These are phyloP conservation scores for Hylaeus anthracinus DNA, from an alignment of 1,140 invertebrate species.

Conservation along the genomic window DNA sequence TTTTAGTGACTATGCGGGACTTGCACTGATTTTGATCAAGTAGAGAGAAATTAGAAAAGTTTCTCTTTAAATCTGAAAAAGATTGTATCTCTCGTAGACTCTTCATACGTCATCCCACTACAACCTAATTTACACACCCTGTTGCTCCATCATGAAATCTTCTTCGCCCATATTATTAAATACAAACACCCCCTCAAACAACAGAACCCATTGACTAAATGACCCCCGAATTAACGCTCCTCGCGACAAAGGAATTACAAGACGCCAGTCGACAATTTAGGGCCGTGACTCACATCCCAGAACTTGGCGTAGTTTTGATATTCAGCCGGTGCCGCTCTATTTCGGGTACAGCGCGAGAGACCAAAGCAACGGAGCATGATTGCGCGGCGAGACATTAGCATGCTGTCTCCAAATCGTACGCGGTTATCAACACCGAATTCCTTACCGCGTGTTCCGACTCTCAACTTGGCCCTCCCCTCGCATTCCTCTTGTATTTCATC, in stretches of 20 bases:
- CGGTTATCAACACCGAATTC: conserved; percentile 73
- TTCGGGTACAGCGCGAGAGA: conserved; percentile 38
- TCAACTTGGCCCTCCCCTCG: conserved; percentile 58
- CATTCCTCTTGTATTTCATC: conserved; percentile 23
- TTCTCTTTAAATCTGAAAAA: too few species aligned
- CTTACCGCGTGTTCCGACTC: conserved; percentile 69
- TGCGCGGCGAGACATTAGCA: conserved; percentile 69
- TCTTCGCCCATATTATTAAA: too few species aligned
- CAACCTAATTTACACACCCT: too few species aligned
- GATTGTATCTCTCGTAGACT: too few species aligned
- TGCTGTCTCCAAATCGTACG: conserved; percentile 63
- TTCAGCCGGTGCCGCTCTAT: conserved; percentile 65
- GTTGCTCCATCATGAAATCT: too few species aligned
- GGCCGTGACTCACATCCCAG: background rate
- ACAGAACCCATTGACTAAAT: background rate
- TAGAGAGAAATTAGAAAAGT: too few species aligned
- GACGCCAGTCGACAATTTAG: background rate
- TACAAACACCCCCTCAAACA: too few species aligned
- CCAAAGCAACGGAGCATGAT: conserved; percentile 58
- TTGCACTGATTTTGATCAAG: too few species aligned
- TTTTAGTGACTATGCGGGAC: too few species aligned
- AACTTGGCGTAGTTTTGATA: conserved; percentile 50
- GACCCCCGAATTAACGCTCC: background rate
- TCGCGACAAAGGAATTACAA: background rate
- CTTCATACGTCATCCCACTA: too few species aligned